Conservation (phyloP, 2,888 invertebrate species). For the Buathra laborator region DNA sequence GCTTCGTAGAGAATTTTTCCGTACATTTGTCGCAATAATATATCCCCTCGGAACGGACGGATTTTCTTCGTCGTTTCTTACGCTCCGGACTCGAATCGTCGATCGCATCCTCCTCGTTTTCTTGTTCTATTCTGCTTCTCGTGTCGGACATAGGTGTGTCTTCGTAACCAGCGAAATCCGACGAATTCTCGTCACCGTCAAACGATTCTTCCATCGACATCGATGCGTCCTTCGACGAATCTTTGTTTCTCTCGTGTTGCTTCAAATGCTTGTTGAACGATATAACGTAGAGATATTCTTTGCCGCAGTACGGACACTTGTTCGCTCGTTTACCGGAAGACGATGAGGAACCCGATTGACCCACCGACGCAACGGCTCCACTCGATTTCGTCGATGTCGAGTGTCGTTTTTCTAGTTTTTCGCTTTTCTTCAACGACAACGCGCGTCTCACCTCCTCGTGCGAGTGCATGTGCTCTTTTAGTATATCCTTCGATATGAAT, state of each 20-base stretch:
- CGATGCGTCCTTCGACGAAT: constrained; percentile 70
- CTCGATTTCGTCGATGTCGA: constrained; percentile 33
- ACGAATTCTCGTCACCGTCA: constrained; percentile 71
- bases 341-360: constrained; percentile 5
- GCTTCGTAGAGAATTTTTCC: constrained; percentile 74
- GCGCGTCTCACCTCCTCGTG: constrained; percentile 82
- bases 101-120: constrained; percentile 54
- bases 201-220: constrained; percentile 52
- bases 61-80: constrained; percentile 64
- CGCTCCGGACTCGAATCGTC: constrained; percentile 35
- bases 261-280: constrained; percentile 83
- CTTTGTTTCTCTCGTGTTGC: constrained; percentile 80
- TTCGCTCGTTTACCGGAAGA: constrained; percentile 81
- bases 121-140: constrained; percentile 52
- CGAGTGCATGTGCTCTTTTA: constrained; percentile 83
- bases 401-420: constrained; percentile 75
- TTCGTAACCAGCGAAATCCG: constrained; percentile 70
- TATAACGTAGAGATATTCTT: constrained; percentile 83
- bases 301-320: constrained; percentile 83
- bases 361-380: not conserved
- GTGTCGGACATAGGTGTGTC: constrained; percentile 64
- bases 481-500: constrained; percentile 80
- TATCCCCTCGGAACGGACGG: constrained; percentile 22
- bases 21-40: constrained; percentile 75
- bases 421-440: constrained; percentile 76